Evolutionary conservation across 2,888 invertebrate genomes (phyloP).

Genomic region (Miltochrista miniata): DNA sequence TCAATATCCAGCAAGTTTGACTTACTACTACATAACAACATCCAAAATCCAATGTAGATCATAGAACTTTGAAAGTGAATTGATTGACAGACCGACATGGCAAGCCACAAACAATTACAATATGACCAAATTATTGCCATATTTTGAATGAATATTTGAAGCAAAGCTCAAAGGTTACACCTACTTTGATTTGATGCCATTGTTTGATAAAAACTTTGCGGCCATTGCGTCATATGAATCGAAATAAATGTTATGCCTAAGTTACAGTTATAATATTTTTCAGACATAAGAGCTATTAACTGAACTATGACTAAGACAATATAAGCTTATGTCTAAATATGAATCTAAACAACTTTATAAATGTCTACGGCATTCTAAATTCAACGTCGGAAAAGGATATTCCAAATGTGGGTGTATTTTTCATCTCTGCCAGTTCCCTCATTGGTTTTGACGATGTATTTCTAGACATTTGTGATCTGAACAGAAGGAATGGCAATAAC

Average conservation of each 20-base stretch:
- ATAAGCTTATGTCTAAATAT: too few relatives aligned
- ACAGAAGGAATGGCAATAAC: too few relatives aligned
- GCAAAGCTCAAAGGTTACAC: conserved; percentile 69
- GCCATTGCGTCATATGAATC: conserved; percentile 54
- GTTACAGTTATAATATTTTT: conserved; percentile 1
- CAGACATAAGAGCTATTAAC: background rate
- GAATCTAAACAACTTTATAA: too few relatives aligned
- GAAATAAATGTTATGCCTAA: conserved; percentile 25
- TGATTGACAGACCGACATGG: conserved; percentile 75
- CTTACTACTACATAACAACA: conserved; percentile 46
- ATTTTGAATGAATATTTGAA: conserved; percentile 71
- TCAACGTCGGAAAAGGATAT: too few relatives aligned
- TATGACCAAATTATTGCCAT: conserved; percentile 66
- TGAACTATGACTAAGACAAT: too few relatives aligned
- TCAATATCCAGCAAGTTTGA: conserved; percentile 7
- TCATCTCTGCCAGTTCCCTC: too few relatives aligned
- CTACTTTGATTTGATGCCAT: conserved; percentile 73
- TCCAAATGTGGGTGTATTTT: too few relatives aligned
- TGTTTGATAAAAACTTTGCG: conserved; percentile 62
- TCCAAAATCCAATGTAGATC: conserved; percentile 61
- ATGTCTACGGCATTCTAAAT: too few relatives aligned
- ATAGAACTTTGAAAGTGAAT: conserved; percentile 64
- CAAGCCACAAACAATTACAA: conserved; percentile 72
- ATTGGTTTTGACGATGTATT: too few relatives aligned
- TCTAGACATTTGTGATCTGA: too few relatives aligned